Evolutionary conservation across 2,113 vertebrate genomes (phyloP).

Genomic region (Hippopotamus amphibius): DNA sequence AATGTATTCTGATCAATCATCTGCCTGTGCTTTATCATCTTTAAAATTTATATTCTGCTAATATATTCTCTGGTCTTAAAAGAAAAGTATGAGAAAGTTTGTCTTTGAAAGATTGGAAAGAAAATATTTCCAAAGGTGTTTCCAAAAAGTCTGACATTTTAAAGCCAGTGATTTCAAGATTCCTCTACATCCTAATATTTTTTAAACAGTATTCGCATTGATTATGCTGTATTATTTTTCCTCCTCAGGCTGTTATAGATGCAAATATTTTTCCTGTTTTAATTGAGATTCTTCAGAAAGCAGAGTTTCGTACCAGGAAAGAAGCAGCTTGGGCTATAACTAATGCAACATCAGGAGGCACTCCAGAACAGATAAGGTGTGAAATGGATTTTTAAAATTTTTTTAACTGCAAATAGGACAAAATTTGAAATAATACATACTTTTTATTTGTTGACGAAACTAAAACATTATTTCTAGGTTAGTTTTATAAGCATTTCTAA

Average conservation of each 20-base stretch:
- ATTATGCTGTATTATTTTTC: background rate
- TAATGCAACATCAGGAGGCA: constrained; percentile 94
- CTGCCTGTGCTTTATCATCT: background rate
- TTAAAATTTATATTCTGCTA: constrained; percentile 46
- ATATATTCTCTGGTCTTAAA: constrained; percentile 4
- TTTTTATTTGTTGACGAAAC: constrained; percentile 40
- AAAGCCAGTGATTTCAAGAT: background rate
- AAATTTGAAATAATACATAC: constrained; percentile 15
- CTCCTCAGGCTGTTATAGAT: constrained; percentile 92
- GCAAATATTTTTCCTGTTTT: constrained; percentile 95
- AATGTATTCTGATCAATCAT: background rate
- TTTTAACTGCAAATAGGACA: constrained; percentile 16
- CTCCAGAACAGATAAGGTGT: constrained; percentile 93
- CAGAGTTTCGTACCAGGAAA: constrained; percentile 95
- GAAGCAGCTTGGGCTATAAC: constrained; percentile 95
- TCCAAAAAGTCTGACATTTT: constrained; percentile 31
- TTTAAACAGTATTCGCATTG: background rate
- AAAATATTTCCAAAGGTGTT: constrained; percentile 30
- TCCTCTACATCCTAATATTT: constrained; percentile 14
- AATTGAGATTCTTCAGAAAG: constrained; percentile 96
- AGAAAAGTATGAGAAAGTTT: background rate
- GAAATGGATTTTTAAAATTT: background rate
- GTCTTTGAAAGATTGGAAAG: background rate
- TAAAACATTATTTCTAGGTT: constrained; percentile 42
- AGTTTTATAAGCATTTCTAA: constrained; percentile 46